phyloP scores from a whole-genome alignment of 2,888 invertebrate species.

The Acronicta aceris region DNA sequence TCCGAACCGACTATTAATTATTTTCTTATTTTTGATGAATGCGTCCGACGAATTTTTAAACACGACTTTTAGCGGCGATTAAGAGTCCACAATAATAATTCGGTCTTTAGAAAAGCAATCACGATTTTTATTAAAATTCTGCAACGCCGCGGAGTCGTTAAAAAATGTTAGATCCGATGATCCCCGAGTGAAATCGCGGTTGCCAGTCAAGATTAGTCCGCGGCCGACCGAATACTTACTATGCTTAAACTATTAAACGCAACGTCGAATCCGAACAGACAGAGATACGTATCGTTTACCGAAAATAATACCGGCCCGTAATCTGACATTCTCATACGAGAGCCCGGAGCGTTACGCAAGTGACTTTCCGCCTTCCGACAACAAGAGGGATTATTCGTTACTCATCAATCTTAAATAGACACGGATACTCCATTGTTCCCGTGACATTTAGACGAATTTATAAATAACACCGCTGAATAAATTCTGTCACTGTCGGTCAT shows the following conservation, averaged over 20 bases:
- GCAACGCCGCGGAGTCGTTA: constrained; percentile 48
- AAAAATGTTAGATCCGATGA: constrained; percentile 56
- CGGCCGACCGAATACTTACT: constrained; percentile 69
- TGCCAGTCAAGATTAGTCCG: constrained; percentile 80
- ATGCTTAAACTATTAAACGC: constrained; percentile 83
- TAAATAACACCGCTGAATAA: constrained; percentile 81
- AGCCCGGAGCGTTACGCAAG: constrained; percentile 75
- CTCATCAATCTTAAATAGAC: constrained; percentile 87
- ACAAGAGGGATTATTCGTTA: constrained; percentile 81
- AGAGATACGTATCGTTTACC: constrained; percentile 85
- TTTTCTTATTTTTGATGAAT: constrained; percentile 88
- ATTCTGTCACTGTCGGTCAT: constrained; percentile 70
- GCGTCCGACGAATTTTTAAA: constrained; percentile 75
- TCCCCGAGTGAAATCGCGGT: constrained; percentile 69
- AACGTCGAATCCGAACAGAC: constrained; percentile 78
- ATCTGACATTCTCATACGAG: constrained; percentile 82
- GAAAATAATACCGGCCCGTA: constrained; percentile 83
- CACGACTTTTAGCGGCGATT: constrained; percentile 68
- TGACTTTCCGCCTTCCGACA: constrained; percentile 78
- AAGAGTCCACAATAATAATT: constrained; percentile 73
- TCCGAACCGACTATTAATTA: constrained; percentile 85
- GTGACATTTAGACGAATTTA: constrained; percentile 87
- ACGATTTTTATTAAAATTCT: constrained; percentile 75
- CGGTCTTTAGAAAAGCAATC: constrained; percentile 74
- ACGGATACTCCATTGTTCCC: constrained; percentile 84